Evolutionary conservation across 2,797 vertebrate genomes (phyloP), one percentile per base, ranked within the genome.

Genomic region (Monodelphis domestica): DNA sequence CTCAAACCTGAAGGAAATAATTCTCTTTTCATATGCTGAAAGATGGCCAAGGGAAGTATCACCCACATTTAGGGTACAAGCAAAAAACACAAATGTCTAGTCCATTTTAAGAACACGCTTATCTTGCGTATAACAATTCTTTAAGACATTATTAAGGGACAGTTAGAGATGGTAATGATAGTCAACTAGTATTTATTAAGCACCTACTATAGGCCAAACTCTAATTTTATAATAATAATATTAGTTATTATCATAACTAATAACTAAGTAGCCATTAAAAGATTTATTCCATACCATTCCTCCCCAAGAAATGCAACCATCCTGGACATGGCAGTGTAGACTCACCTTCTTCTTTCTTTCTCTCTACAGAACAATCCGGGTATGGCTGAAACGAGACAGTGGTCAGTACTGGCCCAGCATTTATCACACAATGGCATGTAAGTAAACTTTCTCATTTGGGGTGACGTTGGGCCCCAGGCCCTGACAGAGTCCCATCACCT

Each of bases 361-460:
- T 96, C 95, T 94, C 94, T 33, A 3, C 97, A 99, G 99, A 98
- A 99, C 99, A 90, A 99, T 99, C 97, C 98, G 99, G 57, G 99
- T 99, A 89, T 99, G 99, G 99, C 99, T 99, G 97, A 99, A 99
- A 97, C 99, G 99, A 98, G 99, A 99, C 99, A 99, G 99, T 0
- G 99, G 99, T 84, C 99, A 99, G 93, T 99, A 99, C 97, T 99
- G 99, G 99, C 99, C 99, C 88, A 99, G 99, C 98, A 99, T 99
- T 97, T 99, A 99, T 97, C 99, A 99, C 98, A 99, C 99, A 0
- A 99, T 99, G 97, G 99, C 99, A 97, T 99, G 99, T 99, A 98
- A 99, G 99, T 99, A 97, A 38, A 6, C n/a, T 50, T 4, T 52
- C 2, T 2, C 2, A 15, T 38, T 9, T 0, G 5, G 52, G n/a